These are phyloP conservation scores for Melanchra persicariae DNA, from an alignment of 2,888 invertebrate species.

Conservation along the genomic window DNA sequence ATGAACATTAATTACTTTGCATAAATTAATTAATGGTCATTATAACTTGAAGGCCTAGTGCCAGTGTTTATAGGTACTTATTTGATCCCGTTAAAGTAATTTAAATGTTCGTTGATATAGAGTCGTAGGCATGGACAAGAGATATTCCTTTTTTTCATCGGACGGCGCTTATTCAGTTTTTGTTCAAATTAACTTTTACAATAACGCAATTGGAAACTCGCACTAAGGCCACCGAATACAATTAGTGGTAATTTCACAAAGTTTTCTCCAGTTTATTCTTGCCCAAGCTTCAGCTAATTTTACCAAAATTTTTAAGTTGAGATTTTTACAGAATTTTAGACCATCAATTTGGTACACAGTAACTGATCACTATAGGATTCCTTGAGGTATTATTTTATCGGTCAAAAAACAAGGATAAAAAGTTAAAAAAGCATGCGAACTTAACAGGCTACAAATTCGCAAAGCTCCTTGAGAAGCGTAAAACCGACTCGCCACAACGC, in stretches of 20 bases:
- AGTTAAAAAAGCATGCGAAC: neutral
- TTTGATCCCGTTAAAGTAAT: too few relatives aligned
- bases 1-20: neutral
- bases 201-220: too few relatives aligned
- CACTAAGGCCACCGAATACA: neutral
- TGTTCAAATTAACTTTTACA: too few relatives aligned
- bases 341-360: too few relatives aligned
- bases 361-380: too few relatives aligned
- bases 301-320: neutral
- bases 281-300: neutral
- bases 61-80: too few relatives aligned
- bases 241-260: neutral
- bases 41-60: neutral
- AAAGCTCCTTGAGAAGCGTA: neutral
- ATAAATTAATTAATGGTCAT: neutral
- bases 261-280: too few relatives aligned
- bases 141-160: too few relatives aligned
- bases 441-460: neutral
- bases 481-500: slow-evolving; percentile 3
- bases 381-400: neutral
- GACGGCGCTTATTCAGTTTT: too few relatives aligned
- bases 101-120: too few relatives aligned
- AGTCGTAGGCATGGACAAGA: too few relatives aligned
- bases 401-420: neutral
- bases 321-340: too few relatives aligned